Conservation (phyloP, 2,113 vertebrate genomes). For the Nicator chloris region DNA sequence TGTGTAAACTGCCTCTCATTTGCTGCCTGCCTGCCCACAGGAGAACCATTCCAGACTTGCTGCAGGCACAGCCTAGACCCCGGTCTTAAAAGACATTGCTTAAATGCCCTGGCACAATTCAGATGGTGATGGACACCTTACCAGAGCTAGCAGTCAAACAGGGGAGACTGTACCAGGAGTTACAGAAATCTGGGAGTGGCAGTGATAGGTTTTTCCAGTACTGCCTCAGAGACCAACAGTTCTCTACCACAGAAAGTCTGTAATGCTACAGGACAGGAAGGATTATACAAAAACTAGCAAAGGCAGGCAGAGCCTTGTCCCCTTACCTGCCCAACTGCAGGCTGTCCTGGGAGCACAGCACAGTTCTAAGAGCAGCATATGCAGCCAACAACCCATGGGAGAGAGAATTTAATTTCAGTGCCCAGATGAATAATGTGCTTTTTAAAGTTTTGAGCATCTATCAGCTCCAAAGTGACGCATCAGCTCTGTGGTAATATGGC, state of each 20-base stretch:
- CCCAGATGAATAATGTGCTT: not conserved
- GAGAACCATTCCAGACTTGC: not conserved
- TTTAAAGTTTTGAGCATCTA: not conserved
- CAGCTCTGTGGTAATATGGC: not conserved
- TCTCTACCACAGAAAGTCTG: not conserved
- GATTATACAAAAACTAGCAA: not conserved
- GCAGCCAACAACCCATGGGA: not conserved
- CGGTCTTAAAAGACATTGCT: not conserved
- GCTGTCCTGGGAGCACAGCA: not conserved
- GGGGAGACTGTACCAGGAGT: not conserved
- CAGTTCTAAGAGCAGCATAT: not conserved
- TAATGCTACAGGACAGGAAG: not conserved
- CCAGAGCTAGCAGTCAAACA: not conserved
- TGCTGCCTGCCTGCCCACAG: not conserved
- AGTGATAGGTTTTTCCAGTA: not conserved
- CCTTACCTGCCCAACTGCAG: not conserved
- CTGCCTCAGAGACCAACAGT: not conserved
- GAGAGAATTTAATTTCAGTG: not conserved
- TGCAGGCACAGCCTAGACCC: not conserved
- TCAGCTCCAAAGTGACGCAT: not conserved
- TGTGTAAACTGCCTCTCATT: not conserved
- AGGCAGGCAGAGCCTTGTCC: not conserved
- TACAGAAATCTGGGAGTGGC: not conserved
- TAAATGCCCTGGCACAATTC: not conserved
- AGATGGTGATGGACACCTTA: not conserved